Percentiles rank a stretch among this genome's conserved stretches.
phyloP scores from a whole-genome alignment of 2,113 vertebrate genomes.

The Burhinus bistriatus region DNA sequence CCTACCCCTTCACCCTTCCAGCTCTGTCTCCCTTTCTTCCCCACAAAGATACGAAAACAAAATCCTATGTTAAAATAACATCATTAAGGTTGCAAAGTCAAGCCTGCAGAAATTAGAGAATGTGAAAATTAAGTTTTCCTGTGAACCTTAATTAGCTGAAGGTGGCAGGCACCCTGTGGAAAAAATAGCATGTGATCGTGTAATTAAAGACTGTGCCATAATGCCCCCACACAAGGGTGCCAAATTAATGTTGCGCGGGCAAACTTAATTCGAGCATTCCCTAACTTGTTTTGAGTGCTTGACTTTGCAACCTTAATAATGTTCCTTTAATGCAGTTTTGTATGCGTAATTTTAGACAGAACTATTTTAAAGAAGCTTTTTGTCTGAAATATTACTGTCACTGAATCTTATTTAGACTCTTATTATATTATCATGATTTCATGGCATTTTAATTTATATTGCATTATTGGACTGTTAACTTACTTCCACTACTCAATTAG shows the following conservation, averaged over 20 bases:
- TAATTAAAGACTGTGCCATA: constrained; percentile 65
- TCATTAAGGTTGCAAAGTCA: constrained; percentile 46
- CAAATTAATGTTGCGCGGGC: constrained; percentile 15
- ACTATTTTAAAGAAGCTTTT: constrained; percentile 47
- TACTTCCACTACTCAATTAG: constrained; percentile 64
- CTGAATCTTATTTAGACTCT: constrained; percentile 59
- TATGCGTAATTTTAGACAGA: constrained; percentile 2
- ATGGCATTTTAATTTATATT: constrained; percentile 70
- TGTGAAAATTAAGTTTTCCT: constrained; percentile 59
- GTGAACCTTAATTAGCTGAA: constrained; percentile 62
- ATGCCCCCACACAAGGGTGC: constrained; percentile 58
- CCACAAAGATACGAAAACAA: background rate
- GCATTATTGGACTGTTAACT: constrained; percentile 62
- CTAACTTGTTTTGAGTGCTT: constrained; percentile 55
- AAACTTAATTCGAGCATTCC: constrained; percentile 54
- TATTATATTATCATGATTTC: constrained; percentile 64
- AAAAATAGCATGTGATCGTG: constrained; percentile 55
- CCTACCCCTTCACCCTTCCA: background rate
- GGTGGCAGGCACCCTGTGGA: constrained; percentile 48
- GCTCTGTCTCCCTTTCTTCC: background rate
- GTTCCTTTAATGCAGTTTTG: constrained; percentile 11
- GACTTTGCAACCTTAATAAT: constrained; percentile 50
- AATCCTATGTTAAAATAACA: background rate
- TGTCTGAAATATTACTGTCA: constrained; percentile 39
- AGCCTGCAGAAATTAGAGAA: constrained; percentile 49